These are phyloP conservation scores for Cygnus atratus DNA, from an alignment of 2,113 vertebrate genomes.

Conservation along the genomic window DNA sequence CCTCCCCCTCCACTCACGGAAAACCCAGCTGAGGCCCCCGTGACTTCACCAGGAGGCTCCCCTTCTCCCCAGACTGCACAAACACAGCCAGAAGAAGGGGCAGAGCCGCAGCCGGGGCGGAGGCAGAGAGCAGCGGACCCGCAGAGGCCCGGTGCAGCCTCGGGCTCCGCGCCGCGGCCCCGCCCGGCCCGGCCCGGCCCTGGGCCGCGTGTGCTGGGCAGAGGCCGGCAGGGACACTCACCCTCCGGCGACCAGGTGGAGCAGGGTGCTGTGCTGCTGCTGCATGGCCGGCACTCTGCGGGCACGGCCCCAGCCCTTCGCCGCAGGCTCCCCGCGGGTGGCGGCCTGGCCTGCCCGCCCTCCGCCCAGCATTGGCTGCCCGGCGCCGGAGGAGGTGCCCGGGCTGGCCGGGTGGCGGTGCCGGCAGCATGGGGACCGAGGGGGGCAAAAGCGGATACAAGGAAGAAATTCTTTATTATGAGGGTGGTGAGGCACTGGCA, in stretches of 20 bases:
- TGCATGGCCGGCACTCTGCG: background rate
- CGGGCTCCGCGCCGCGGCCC: too few relatives aligned
- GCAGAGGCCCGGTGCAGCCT: background rate
- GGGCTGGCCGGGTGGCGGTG: background rate
- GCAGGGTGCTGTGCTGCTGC: background rate
- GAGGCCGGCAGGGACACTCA: background rate
- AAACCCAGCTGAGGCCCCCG: fast-evolving
- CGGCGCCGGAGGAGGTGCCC: background rate
- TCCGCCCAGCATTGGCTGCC: background rate
- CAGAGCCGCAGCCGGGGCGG: background rate
- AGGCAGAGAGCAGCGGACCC: too few relatives aligned
- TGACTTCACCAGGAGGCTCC: fast-evolving
- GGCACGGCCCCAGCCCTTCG: background rate
- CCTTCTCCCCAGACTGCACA: background rate
- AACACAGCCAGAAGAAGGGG: too few relatives aligned
- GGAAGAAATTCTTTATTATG: too few relatives aligned
- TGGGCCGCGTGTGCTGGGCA: background rate
- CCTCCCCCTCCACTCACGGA: fast-evolving
- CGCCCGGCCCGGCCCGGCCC: too few relatives aligned
- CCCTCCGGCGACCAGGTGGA: conserved; percentile 54
- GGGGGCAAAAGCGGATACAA: too few relatives aligned
- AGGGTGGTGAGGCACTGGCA: too few relatives aligned
- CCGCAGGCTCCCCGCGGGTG: background rate
- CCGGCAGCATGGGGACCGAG: fast-evolving
- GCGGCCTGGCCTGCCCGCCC: background rate